These are phyloP conservation scores for rat (Rattus norvegicus) DNA, from an alignment of 2,113 vertebrate genomes.

Conservation along the genomic window DNA sequence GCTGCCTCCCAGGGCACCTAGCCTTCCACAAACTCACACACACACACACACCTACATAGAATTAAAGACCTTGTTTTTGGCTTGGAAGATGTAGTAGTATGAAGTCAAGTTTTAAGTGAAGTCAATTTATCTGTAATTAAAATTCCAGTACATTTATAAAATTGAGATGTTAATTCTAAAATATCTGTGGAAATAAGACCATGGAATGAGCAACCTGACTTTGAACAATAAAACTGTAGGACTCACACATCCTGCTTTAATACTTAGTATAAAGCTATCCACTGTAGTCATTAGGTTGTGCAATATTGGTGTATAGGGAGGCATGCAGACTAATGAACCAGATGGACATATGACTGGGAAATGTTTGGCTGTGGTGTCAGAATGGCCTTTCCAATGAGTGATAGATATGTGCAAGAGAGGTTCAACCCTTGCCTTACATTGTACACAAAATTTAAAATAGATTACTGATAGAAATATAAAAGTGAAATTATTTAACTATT, in stretches of 20 bases:
- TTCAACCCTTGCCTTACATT: not conserved
- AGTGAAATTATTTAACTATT: not conserved
- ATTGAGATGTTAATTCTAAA: conserved; percentile 14
- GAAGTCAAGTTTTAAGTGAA: not conserved
- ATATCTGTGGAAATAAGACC: conserved; percentile 17
- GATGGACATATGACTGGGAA: not conserved
- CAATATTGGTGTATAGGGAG: not conserved
- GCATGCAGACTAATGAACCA: not conserved
- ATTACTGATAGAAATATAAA: not conserved
- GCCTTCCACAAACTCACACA: not conserved
- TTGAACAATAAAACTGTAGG: not conserved
- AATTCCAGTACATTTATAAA: conserved; percentile 9
- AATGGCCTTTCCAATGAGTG: not conserved
- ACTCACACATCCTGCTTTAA: not conserved
- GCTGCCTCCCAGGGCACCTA: not conserved
- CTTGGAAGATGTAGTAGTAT: not conserved
- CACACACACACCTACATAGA: not conserved
- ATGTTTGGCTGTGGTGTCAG: not conserved
- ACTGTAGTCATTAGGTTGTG: not conserved
- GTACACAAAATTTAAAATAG: not conserved
- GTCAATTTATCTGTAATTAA: not conserved
- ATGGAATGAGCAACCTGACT: not conserved
- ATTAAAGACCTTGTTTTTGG: not conserved
- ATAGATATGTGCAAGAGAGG: not conserved
- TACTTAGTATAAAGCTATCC: not conserved